Conservation (phyloP, 2,797 vertebrate genomes). For the Psittacula echo region DNA sequence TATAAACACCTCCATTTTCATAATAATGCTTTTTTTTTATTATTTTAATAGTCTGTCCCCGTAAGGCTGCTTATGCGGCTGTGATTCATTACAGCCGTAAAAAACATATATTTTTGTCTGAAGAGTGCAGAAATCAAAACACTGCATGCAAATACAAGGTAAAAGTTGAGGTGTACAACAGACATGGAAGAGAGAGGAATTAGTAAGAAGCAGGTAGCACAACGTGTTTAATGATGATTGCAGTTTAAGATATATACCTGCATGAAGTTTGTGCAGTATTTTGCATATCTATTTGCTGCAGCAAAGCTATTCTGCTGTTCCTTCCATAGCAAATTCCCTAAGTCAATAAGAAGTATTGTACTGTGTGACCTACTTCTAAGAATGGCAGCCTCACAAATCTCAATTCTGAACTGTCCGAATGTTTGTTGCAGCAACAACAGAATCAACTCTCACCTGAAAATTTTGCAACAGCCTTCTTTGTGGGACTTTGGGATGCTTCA, state of each 20-base stretch:
- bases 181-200: not conserved
- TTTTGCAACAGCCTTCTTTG: not conserved
- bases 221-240: not conserved
- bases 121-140: constrained; percentile 26
- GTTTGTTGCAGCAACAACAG: not conserved
- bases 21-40: not conserved
- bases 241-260: not conserved
- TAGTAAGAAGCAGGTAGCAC: not conserved
- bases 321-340: not conserved
- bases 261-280: not conserved
- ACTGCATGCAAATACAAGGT: not conserved
- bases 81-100: constrained; percentile 18
- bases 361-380: not conserved
- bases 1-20: not conserved
- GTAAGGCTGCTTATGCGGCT: not conserved
- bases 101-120: constrained; percentile 23
- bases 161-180: not conserved
- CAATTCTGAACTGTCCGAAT: not conserved
- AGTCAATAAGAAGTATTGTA: not conserved
- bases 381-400: not conserved
- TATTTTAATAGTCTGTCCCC: not conserved
- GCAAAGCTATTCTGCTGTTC: not conserved
- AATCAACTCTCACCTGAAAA: not conserved
- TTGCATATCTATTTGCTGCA: not conserved
- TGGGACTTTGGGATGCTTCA: not conserved